Evolutionary conservation across 2,113 vertebrate genomes (phyloP).

Genomic region (Egretta garzetta): DNA sequence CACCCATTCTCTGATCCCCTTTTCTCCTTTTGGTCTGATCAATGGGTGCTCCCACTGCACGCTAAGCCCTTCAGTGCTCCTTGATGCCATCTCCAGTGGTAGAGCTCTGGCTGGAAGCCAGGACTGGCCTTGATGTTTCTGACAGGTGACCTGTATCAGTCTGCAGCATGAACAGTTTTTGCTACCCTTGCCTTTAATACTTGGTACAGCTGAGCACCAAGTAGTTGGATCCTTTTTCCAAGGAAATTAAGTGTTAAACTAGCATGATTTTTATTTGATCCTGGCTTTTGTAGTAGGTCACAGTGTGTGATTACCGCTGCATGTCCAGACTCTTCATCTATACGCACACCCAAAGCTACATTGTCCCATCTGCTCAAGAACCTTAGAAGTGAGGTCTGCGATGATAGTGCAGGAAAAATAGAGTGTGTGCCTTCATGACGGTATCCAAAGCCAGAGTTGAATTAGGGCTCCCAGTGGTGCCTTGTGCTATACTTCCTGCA

Average conservation of each 20-base stretch:
- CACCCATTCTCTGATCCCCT: not conserved
- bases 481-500: not conserved
- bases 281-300: not conserved
- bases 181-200: not conserved
- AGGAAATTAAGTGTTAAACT: not conserved
- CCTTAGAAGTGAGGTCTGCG: fast-evolving
- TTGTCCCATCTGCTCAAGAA: not conserved
- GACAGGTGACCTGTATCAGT: not conserved
- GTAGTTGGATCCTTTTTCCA: not conserved
- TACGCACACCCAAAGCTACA: fast-evolving
- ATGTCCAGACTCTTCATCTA: not conserved
- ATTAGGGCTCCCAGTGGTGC: fast-evolving
- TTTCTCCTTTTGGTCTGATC: not conserved
- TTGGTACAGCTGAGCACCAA: not conserved
- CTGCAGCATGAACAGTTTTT: not conserved
- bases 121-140: not conserved
- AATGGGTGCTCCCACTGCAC: not conserved
- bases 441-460: not conserved
- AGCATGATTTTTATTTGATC: not conserved
- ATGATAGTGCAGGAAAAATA: not conserved
- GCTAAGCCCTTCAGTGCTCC: not conserved
- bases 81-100: not conserved
- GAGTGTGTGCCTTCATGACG: not conserved
- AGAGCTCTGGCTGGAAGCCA: not conserved
- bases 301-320: not conserved